Evolutionary conservation across 2,888 invertebrate species (phyloP).

Genomic region (Drosophila formosana): DNA sequence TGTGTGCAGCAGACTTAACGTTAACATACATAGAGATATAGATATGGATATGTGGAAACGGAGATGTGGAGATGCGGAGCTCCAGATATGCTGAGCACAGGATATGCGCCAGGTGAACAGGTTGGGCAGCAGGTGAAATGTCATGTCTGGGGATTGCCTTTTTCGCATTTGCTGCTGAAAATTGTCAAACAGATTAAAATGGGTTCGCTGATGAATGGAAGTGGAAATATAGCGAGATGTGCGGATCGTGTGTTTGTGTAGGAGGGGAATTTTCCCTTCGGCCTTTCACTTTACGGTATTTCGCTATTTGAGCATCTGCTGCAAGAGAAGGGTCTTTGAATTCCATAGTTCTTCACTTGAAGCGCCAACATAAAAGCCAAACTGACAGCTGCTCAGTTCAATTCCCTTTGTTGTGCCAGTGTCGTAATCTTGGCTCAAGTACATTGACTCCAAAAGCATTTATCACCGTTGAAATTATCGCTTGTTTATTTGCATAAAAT

Average conservation of each 20-base stretch:
- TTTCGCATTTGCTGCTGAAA: conserved; percentile 33
- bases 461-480: not conserved
- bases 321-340: conserved; percentile 3
- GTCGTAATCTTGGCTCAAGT: not conserved
- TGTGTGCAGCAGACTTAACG: conserved; percentile 51
- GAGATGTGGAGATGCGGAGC: not conserved
- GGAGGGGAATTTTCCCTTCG: not conserved
- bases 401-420: not conserved
- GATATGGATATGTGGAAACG: conserved; percentile 19
- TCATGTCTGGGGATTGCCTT: conserved; percentile 54
- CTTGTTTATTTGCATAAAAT: not conserved
- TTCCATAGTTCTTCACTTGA: conserved; percentile 11
- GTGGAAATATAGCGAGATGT: too few relatives aligned
- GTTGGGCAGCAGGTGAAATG: conserved; percentile 64
- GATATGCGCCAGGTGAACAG: conserved; percentile 56
- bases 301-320: conserved; percentile 2
- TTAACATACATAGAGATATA: conserved; percentile 29
- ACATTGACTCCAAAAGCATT: not conserved
- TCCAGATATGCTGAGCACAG: conserved; percentile 36
- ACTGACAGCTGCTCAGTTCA: not conserved
- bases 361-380: not conserved
- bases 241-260: too few relatives aligned
- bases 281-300: conserved; percentile 1
- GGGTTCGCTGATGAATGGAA: not conserved
- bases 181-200: conserved; percentile 54